Conservation (phyloP, 53 echinoderm and acorn worm species). For the Astropecten irregularis region DNA sequence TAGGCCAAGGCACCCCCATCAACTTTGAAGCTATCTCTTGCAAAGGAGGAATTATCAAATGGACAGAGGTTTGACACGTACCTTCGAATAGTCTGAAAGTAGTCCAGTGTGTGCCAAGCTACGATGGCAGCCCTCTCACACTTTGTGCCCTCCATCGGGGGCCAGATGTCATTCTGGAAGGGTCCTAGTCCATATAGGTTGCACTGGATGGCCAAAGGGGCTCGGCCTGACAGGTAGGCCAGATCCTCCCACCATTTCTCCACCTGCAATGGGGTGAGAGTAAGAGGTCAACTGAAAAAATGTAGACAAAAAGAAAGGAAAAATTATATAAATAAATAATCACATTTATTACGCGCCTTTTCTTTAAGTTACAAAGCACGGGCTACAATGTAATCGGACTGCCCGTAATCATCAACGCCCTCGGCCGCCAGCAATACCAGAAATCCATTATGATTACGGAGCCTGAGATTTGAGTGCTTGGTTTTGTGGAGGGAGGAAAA, state of each 20-base stretch:
- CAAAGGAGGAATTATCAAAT: too few relatives aligned
- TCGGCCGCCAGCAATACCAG: neutral
- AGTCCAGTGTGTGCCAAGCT: slow-evolving; percentile 57
- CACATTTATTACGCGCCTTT: too few relatives aligned
- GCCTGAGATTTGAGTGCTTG: too few relatives aligned
- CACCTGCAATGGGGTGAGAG: slow-evolving; percentile 49
- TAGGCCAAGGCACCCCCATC: too few relatives aligned
- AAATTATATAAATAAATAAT: too few relatives aligned
- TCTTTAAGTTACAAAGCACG: too few relatives aligned
- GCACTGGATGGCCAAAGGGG: slow-evolving; percentile 64
- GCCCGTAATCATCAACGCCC: neutral
- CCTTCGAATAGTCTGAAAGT: slow-evolving; percentile 70
- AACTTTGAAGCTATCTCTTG: too few relatives aligned
- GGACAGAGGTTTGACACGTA: too few relatives aligned
- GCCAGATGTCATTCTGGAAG: slow-evolving; percentile 73
- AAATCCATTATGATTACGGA: too few relatives aligned
- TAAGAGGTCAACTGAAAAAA: neutral
- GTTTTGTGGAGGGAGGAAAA: too few relatives aligned
- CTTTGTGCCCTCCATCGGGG: slow-evolving; percentile 72
- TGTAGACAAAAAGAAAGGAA: neutral
- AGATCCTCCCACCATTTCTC: slow-evolving; percentile 88
- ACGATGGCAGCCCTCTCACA: slow-evolving; percentile 67
- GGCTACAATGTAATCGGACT: too few relatives aligned
- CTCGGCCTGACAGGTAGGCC: slow-evolving; percentile 69
- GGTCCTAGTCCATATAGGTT: slow-evolving; percentile 72